These are phyloP conservation scores for Xiphophorus couchianus DNA, from an alignment of 2,113 vertebrate species.

Conservation along the genomic window DNA sequence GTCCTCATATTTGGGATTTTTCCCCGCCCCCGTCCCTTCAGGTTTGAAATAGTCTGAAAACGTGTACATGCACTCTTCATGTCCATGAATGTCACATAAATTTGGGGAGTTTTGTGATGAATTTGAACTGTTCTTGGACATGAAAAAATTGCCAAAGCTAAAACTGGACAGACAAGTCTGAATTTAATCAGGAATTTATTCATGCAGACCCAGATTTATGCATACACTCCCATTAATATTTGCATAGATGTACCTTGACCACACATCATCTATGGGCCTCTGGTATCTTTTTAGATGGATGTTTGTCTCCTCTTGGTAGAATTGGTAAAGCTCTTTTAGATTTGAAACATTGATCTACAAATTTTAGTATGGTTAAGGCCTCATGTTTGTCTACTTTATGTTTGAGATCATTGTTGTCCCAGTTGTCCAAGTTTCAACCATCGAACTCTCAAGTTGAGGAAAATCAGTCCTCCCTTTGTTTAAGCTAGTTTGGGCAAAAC, in stretches of 20 bases:
- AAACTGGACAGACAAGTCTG: background rate
- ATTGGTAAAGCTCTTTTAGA: too few species aligned
- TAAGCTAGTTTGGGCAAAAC: background rate
- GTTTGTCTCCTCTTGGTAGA: background rate
- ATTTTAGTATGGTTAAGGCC: background rate
- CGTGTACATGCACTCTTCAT: background rate
- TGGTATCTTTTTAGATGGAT: background rate
- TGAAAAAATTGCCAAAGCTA: background rate
- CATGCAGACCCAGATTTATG: too few species aligned
- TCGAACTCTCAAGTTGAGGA: background rate
- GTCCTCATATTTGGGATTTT: constrained; percentile 68
- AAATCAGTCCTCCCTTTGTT: background rate
- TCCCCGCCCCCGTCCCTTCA: too few species aligned
- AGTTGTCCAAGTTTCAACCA: background rate
- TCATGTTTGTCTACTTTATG: background rate
- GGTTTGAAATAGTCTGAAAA: background rate
- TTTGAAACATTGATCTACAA: background rate
- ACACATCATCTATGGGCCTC: background rate
- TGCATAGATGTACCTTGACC: background rate
- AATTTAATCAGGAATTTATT: background rate
- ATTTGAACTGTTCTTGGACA: background rate
- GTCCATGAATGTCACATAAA: background rate
- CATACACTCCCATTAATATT: background rate
- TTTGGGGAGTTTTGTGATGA: background rate
- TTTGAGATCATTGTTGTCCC: background rate